Base-by-base conservation (phyloP, 2,113 vertebrate genomes). In the Heterocephalus glaber region DNA sequence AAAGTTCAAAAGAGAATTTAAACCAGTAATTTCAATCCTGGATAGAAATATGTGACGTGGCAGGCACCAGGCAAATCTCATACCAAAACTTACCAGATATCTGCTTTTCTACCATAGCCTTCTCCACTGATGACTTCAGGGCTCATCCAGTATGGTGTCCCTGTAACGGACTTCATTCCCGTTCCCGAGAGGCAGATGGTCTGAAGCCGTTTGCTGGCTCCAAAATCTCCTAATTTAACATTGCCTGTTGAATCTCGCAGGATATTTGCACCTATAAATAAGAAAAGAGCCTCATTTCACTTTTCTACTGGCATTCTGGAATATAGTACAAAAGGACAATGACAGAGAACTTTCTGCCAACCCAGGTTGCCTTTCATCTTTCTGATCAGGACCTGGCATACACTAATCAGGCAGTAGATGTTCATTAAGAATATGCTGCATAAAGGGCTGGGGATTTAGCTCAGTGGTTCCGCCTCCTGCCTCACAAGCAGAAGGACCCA, bases 81-180 rank as follows among this genome's bases (percentile, higher is more conserved):
- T 47, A 84, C 61, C 13, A 68, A 90, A 80, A 98, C 99, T 96
- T 98, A 99, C 99, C 99, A 99, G 98, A 99, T 99, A 97, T 99
- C 99, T 9, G 99, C 99, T 98, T 99, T 99, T 96, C 99, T 98
- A 92, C 99, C 99, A 0, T 99, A 99, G 22, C 99, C 99, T 98
- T 99, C 99, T 74, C 99, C 99, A 65, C 99, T 99, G 97, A 99
- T 99, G 77, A 99, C 99, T 96, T 99, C 99, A 0, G 99, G 99
- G 94, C 99, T 99, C 99, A 99, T 99, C 99, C 99, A 99, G 97
- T 99, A 99, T 0, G 99, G 99, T 16, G 99, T 99, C 93, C 99
- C 99, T 1, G 99, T 99, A 98, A 99, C 99, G 3, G 99, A 99
- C 96, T 99, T 99, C 98, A 99, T 99, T 94, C 99, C 99, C 0